Percentiles rank a stretch among this genome's conserved stretches.
Conservation (phyloP, 2,888 invertebrate genomes). For the Artemia sp. region DNA sequence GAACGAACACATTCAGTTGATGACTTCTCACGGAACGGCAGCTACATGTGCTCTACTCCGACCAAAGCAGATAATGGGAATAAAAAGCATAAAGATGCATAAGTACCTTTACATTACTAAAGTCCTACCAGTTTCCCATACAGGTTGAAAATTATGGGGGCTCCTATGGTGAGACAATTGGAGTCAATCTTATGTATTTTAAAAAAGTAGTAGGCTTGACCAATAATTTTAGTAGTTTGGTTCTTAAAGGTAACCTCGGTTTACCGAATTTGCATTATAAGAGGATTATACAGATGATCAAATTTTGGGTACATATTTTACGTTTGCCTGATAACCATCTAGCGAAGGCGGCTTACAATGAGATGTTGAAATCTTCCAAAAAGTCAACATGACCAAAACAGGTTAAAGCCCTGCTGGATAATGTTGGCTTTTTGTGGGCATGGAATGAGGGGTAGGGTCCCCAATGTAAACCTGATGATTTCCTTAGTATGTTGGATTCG, state of each 20-base stretch:
- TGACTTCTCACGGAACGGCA: not conserved
- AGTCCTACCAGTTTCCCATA: not conserved
- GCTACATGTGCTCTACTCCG: not conserved
- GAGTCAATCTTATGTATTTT: no score
- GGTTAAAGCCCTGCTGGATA: not conserved
- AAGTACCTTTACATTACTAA: not conserved
- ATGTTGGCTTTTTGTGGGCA: not conserved
- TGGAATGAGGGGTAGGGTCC: not conserved
- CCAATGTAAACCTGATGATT: not conserved
- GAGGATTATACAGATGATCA: not conserved
- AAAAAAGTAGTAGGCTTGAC: no score
- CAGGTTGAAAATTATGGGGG: no score
- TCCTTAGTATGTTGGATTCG: not conserved
- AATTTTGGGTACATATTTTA: not conserved
- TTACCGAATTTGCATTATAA: not conserved
- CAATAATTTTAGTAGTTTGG: no score
- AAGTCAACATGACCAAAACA: slow-evolving; percentile 1
- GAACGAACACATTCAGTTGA: not conserved
- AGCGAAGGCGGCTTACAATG: slow-evolving; percentile 9
- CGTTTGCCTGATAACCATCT: slow-evolving; percentile 11
- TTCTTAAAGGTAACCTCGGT: no score
- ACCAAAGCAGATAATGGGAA: not conserved
- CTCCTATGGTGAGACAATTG: no score
- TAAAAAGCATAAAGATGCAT: not conserved
- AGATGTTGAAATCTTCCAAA: slow-evolving; percentile 1